phyloP scores from a whole-genome alignment of 2,888 invertebrate genomes.

The Nematopogon swammerdamellus region DNA sequence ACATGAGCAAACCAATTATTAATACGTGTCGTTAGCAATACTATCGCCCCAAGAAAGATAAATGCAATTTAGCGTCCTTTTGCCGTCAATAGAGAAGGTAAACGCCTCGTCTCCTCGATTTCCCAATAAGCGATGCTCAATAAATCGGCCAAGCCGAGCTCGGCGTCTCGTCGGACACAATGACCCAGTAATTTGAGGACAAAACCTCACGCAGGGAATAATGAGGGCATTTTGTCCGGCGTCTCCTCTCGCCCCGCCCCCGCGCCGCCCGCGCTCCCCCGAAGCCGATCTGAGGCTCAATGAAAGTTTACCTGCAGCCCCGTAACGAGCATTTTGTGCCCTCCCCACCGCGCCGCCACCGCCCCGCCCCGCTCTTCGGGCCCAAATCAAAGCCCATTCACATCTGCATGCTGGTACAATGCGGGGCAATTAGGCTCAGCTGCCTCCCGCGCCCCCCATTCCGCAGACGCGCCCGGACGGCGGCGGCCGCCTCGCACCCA shows the following conservation, averaged over 20 bases:
- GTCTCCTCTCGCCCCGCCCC: conserved; percentile 56
- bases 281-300: conserved; percentile 54
- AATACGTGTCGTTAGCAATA: too few species aligned
- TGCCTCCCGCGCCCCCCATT: conserved; percentile 15
- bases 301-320: conserved; percentile 57
- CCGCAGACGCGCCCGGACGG: too few species aligned
- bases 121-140: background rate
- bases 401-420: conserved; percentile 59
- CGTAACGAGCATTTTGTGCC: conserved; percentile 58
- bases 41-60: too few species aligned
- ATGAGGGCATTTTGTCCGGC: conserved; percentile 57
- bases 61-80: too few species aligned
- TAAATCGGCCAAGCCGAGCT: conserved; percentile 34
- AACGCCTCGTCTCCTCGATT: background rate
- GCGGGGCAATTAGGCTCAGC: conserved; percentile 57
- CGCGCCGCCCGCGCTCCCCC: conserved; percentile 48
- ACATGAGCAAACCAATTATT: too few species aligned
- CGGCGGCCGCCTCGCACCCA: too few species aligned
- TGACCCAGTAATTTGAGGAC: conserved; percentile 48
- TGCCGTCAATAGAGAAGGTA: too few species aligned
- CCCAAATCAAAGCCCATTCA: conserved; percentile 60
- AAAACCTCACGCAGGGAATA: conserved; percentile 37
- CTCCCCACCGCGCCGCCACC: too few species aligned
- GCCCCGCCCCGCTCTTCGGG: conserved; percentile 27
- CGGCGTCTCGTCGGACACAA: conserved; percentile 42